These are phyloP conservation scores for Volucella inflata DNA, from an alignment of 2,888 invertebrate genomes.

Conservation along the genomic window DNA sequence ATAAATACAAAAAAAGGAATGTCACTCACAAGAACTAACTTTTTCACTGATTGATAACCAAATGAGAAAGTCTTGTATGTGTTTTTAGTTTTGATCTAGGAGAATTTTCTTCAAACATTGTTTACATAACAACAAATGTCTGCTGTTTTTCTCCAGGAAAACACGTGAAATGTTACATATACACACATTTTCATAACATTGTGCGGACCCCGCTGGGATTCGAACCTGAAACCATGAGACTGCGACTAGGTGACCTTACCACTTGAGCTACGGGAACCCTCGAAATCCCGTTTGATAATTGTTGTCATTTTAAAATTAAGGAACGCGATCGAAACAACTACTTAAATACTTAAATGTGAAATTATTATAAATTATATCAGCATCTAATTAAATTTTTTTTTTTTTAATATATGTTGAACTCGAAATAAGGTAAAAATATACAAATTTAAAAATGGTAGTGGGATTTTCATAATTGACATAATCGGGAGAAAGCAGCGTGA, in stretches of 20 bases:
- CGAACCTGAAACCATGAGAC: constrained; percentile 12
- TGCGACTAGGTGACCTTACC: background rate
- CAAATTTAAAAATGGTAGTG: too few species aligned
- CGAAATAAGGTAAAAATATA: too few species aligned
- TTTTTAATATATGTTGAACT: too few species aligned
- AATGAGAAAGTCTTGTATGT: constrained; percentile 55
- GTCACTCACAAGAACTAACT: constrained; percentile 59
- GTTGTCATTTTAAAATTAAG: background rate
- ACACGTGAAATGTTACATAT: too few species aligned
- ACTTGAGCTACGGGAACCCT: background rate
- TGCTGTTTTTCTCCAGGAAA: constrained; percentile 60
- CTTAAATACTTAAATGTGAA: too few species aligned
- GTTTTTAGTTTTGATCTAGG: constrained; percentile 51
- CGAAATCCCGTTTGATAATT: too few species aligned
- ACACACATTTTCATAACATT: too few species aligned
- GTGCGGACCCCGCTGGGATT: constrained; percentile 10
- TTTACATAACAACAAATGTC: constrained; percentile 31
- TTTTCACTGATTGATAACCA: constrained; percentile 52
- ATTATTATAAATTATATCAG: too few species aligned
- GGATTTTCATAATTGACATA: too few species aligned
- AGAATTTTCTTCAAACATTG: constrained; percentile 65
- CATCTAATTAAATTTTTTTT: too few species aligned
- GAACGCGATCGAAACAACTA: background rate
- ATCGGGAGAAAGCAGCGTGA: too few species aligned
- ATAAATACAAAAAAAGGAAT: constrained; percentile 8